Evolutionary conservation across 2,113 vertebrate genomes (phyloP).

Genomic region (Stegastes partitus): DNA sequence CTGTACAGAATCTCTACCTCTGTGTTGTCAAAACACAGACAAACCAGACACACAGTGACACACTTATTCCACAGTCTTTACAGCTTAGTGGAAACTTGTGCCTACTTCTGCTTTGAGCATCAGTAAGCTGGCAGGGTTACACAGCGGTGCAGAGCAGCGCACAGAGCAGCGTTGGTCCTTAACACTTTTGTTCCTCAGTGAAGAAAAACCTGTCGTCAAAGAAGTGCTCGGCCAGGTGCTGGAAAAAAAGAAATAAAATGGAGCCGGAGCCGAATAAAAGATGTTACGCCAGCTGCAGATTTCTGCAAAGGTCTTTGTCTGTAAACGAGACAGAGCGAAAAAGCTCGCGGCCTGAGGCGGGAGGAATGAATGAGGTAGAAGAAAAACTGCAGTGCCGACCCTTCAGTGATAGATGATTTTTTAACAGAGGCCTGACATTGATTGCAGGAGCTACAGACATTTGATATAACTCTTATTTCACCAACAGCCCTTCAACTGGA

Average conservation of each 20-base stretch:
- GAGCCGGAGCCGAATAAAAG: slow-evolving; percentile 22
- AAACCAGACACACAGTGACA: slow-evolving; percentile 20
- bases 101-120: slow-evolving; percentile 43
- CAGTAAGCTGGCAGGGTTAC: slow-evolving; percentile 46
- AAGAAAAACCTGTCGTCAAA: slow-evolving; percentile 51
- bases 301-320: slow-evolving; percentile 17
- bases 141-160: slow-evolving; percentile 25
- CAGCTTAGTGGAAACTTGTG: slow-evolving; percentile 48
- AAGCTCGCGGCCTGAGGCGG: background rate
- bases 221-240: slow-evolving; percentile 18
- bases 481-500: slow-evolving; percentile 25
- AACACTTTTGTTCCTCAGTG: slow-evolving; percentile 43
- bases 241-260: background rate
- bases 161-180: background rate
- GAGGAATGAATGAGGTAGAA: slow-evolving; percentile 20
- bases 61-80: slow-evolving; percentile 20
- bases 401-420: slow-evolving; percentile 56
- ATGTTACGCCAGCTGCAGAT: slow-evolving; percentile 11
- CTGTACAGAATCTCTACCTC: background rate
- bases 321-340: background rate
- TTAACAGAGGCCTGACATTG: slow-evolving; percentile 50
- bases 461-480: slow-evolving; percentile 50
- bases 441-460: slow-evolving; percentile 20
- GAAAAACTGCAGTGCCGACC: slow-evolving; percentile 30
- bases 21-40: slow-evolving; percentile 18